A percentile compares a stretch with the other conserved stretches of the same genome.
Conservation (phyloP, 2,888 invertebrate genomes). For the Sarcophaga variegata region DNA sequence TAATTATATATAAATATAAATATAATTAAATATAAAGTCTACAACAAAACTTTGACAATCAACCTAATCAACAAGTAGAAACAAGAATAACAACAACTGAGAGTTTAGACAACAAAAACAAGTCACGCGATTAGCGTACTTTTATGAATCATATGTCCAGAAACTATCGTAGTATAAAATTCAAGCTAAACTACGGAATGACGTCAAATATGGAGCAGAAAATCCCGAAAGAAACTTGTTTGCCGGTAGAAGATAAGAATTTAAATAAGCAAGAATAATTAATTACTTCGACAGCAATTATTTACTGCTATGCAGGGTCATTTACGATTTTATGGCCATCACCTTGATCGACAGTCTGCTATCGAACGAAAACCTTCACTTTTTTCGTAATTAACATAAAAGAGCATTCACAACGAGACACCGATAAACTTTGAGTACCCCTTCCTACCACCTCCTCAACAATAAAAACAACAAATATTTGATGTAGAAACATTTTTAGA, state of each 20-base stretch:
- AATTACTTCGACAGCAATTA: neutral
- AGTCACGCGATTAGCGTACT: constrained; percentile 52
- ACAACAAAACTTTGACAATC: constrained; percentile 32
- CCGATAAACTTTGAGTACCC: neutral
- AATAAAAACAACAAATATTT: neutral
- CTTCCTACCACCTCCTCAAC: neutral
- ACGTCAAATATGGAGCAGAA: constrained; percentile 42
- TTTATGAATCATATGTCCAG: constrained; percentile 42
- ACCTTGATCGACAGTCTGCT: constrained; percentile 49
- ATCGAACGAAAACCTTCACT: constrained; percentile 39
- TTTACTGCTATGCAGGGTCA: constrained; percentile 28
- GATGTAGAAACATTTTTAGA: constrained; percentile 13
- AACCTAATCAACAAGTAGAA: neutral
- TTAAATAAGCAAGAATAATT: neutral
- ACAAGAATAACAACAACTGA: neutral
- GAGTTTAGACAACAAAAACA: constrained; percentile 30
- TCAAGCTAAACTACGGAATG: constrained; percentile 25
- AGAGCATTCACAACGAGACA: constrained; percentile 22
- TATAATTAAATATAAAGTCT: constrained; percentile 31
- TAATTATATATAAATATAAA: too few relatives aligned
- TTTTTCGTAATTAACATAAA: constrained; percentile 7
- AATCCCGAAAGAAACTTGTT: constrained; percentile 8
- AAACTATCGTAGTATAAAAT: neutral
- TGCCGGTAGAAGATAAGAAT: constrained; percentile 37
- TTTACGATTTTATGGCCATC: constrained; percentile 41